Evolutionary conservation across 2,888 invertebrate genomes (phyloP), one percentile per base, ranked within the genome.

Genomic region (Romanomermis culicivorax): DNA sequence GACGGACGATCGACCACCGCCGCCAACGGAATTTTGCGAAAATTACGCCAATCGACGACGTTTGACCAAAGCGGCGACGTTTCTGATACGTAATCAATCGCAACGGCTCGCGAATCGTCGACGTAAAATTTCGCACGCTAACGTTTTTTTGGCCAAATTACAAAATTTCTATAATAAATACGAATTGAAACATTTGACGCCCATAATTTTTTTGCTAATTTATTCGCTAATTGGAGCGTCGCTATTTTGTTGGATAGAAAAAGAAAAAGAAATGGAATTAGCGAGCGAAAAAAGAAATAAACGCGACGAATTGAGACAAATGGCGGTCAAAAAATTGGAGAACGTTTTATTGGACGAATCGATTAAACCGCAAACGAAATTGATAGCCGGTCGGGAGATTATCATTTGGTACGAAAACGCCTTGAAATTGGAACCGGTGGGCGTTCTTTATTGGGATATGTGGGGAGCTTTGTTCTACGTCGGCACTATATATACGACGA

Each of bases 381-480:
- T n/a, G 23, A 20, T 26, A 17, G 20, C 26, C 2, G 17, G 29
- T 11, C 7, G 47, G 7, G 49, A 48, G n/a, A 17, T 49, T 2
- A 20, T 54, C 14, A 2, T 29, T 24, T 29, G 36, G 27, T 54
- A 54, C 54, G 54, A 54, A 29, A 27, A 27, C 4, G n/a, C 50
- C 7, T 23, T 56, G n/a, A 52, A 42, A 4, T 24, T 53, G 17
- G 23, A 57, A 2, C 36, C 56, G 17, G 55, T 63, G 26, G 50
- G 56, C 24, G 26, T 51, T 30, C 36, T 59, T 56, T 60, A 62
- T 53, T 67, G 66, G 65, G 66, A 67, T 54, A 64, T 64, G 45
- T 71, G 71, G 71, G 69, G 69, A 36, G 68, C 72, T n/a, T 57
- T 73, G 25, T 69, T 72, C 60, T 73, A 69, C 62, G 70, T 70